Percentiles rank a stretch among this genome's conserved stretches.
Evolutionary conservation across 1,140 invertebrate genomes (phyloP).

Genomic region (Ips typographus): DNA sequence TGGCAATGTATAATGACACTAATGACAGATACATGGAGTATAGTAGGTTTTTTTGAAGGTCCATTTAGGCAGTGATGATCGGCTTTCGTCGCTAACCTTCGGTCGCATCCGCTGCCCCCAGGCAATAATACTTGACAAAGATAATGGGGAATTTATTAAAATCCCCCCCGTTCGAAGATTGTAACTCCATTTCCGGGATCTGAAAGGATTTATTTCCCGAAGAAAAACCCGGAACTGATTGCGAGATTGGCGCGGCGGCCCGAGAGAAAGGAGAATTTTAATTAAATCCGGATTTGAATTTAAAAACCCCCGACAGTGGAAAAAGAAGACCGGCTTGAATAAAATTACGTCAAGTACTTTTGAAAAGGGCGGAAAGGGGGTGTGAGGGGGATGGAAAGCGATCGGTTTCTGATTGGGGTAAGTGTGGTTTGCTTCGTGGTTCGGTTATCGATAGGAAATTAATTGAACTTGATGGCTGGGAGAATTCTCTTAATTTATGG

Average conservation of each 20-base stretch:
- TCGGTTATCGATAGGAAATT: conserved; percentile 29
- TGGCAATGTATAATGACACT: too few relatives aligned
- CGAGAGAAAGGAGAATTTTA: conserved; percentile 29
- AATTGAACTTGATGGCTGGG: conserved; percentile 20
- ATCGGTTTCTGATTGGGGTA: conserved; percentile 24
- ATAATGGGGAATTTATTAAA: conserved; percentile 42
- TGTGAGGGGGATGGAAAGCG: neutral
- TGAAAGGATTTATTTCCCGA: conserved; percentile 32
- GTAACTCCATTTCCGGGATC: conserved; percentile 40
- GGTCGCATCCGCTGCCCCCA: conserved; percentile 17
- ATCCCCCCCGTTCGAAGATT: conserved; percentile 25
- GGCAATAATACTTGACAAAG: conserved; percentile 37
- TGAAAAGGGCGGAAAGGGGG: neutral
- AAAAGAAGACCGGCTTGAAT: conserved; percentile 17
- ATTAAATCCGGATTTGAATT: conserved; percentile 36
- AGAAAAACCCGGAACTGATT: conserved; percentile 34
- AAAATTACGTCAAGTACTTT: conserved; percentile 10
- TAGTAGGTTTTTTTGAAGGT: conserved; percentile 7
- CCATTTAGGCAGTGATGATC: conserved; percentile 23
- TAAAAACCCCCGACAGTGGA: conserved; percentile 27
- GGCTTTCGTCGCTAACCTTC: conserved; percentile 21
- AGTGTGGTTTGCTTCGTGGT: conserved; percentile 22
- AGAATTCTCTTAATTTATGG: too few relatives aligned
- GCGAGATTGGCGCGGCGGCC: conserved; percentile 16
- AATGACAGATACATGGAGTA: too few relatives aligned